Conservation (phyloP, 2,888 invertebrate species). For the Diplazon laetatorius region DNA sequence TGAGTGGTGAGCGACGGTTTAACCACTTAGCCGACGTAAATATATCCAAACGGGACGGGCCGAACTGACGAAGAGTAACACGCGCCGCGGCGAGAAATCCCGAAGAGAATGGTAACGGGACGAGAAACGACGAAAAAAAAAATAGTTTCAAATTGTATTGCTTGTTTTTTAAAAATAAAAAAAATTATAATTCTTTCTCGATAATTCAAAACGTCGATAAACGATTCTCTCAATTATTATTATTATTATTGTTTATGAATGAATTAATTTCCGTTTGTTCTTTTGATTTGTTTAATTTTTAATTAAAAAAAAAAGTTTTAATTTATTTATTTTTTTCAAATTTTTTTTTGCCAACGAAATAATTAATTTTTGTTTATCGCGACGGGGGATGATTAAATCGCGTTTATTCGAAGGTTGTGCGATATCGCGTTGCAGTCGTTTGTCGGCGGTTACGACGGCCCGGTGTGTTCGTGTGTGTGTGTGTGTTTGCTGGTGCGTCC, state of each 20-base stretch:
- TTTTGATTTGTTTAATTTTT: too few species aligned
- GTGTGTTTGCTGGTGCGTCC: too few species aligned
- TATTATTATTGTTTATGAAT: too few species aligned
- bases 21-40: slow-evolving; percentile 62
- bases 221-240: background rate
- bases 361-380: background rate
- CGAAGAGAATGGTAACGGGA: background rate
- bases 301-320: too few species aligned
- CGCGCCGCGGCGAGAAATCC: background rate
- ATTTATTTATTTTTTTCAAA: background rate
- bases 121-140: background rate
- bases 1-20: slow-evolving; percentile 43
- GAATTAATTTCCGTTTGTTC: too few species aligned
- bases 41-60: slow-evolving; percentile 62
- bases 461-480: too few species aligned
- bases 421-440: slow-evolving; percentile 65
- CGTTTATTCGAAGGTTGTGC: slow-evolving; percentile 41
- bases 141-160: too few species aligned
- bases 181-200: background rate
- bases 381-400: slow-evolving; percentile 15
- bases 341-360: too few species aligned
- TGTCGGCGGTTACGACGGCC: slow-evolving; percentile 43
- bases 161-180: too few species aligned
- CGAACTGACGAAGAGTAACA: slow-evolving; percentile 27
- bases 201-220: background rate